Base-by-base conservation (phyloP, 2,888 invertebrate species). In the Lottia gigantea region DNA sequence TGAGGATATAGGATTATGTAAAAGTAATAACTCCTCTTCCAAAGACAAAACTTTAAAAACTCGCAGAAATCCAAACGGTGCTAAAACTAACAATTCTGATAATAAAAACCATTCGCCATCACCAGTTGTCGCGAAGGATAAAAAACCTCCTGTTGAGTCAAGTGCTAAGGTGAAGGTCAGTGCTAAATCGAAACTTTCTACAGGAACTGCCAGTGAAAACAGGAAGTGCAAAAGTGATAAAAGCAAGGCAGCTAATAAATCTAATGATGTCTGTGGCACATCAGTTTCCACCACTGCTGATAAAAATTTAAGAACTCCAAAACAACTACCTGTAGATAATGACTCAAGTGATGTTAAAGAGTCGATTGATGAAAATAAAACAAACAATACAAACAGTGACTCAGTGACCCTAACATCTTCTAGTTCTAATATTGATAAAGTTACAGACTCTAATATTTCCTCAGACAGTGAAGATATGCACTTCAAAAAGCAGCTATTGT, bases 401-500 rank as follows among this genome's bases (percentile, higher is more conserved):
- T 55, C 55, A 19, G 40, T 40, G 40, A 40, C 11, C 40, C 40
- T 11, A 8, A 40, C 40, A 8, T 8, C 40, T 6, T 40, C 40
- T 40, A 40, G 11, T 40, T 40, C 40, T 40, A 40, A 40, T 40
- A 40, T 40, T 40, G 11, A 40, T 40, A 55, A 55, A 55, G 55
- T 55, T 23, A 55, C 55, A 55, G 55, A 55, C 23, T 23, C 19
- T 19, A 23, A 55, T 19, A 55, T 23, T 14, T 23, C 55, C 19
- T 23, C 49, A 66, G 78, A 77, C 67, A 74, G 74, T 67, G 78
- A 78, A 66, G 85, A 82, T 80, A 86, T 86, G 86, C 84, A 85
- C 83, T 84, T 77, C 79, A 85, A 84, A 79, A 86, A 86, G 81
- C 83, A 84, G 78, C 80, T 78, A 79, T 75, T 84, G 76, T 76